phyloP scores from a whole-genome alignment of 1,140 invertebrate genomes.

The Drosophila novamexicana region DNA sequence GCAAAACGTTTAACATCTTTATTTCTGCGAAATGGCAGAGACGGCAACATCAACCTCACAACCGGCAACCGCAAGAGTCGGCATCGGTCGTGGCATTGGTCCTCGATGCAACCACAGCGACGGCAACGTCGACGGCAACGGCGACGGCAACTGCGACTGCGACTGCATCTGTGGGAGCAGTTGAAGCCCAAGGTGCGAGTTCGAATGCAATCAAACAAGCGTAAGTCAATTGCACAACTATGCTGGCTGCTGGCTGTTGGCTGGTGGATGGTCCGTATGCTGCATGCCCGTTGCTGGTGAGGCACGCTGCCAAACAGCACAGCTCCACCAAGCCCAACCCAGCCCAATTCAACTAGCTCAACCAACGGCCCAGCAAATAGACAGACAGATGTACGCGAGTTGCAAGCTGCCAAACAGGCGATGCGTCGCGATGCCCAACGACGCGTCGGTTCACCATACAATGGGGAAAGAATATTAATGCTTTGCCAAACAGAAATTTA shows the following conservation, averaged over 20 bases:
- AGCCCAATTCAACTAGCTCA: slow-evolving; percentile 3
- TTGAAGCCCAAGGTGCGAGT: slow-evolving; percentile 67
- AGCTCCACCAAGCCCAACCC: not conserved
- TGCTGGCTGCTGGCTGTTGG: slow-evolving; percentile 17
- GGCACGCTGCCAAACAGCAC: slow-evolving; percentile 38
- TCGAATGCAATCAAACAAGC: slow-evolving; percentile 83
- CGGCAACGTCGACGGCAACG: slow-evolving; percentile 4
- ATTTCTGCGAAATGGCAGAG: slow-evolving; percentile 77
- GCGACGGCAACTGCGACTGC: slow-evolving; percentile 30
- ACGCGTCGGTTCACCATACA: slow-evolving; percentile 23
- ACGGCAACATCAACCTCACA: slow-evolving; percentile 24
- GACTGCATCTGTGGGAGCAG: slow-evolving; percentile 10
- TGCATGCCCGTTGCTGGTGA: slow-evolving; percentile 20
- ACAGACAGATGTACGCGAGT: slow-evolving; percentile 72
- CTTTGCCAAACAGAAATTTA: not conserved
- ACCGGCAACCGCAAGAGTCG: slow-evolving; percentile 49
- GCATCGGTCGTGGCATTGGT: slow-evolving; percentile 36
- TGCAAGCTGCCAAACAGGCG: slow-evolving; percentile 61
- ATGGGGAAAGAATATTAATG: slow-evolving; percentile 18
- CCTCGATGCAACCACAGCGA: slow-evolving; percentile 25
- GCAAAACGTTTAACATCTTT: slow-evolving; percentile 84
- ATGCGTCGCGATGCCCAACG: slow-evolving; percentile 46
- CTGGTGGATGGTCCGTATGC: slow-evolving; percentile 18
- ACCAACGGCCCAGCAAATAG: slow-evolving; percentile 54
- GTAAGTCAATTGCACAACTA: slow-evolving; percentile 74